Conservation (phyloP, 2,113 vertebrate species). For the Physeter macrocephalus region DNA sequence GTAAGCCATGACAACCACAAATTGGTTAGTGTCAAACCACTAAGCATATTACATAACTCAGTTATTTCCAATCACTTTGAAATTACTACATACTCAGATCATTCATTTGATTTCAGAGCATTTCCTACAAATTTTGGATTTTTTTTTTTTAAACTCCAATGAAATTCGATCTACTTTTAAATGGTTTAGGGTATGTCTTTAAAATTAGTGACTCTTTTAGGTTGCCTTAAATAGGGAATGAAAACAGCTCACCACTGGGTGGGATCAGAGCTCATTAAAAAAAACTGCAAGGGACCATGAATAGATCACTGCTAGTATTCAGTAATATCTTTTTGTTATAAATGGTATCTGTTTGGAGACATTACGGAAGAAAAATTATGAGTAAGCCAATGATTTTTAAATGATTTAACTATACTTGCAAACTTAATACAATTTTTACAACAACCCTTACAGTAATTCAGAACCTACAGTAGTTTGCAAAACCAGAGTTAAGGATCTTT, state of each 20-base stretch:
- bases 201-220: not conserved
- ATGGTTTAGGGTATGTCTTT: not conserved
- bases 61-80: not conserved
- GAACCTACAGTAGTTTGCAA: not conserved
- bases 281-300: not conserved
- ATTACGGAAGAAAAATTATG: not conserved
- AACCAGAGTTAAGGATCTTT: not conserved
- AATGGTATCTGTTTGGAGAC: not conserved
- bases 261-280: not conserved
- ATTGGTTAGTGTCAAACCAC: not conserved
- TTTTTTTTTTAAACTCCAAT: not conserved
- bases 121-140: not conserved
- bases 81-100: not conserved
- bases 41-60: not conserved
- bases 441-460: not conserved
- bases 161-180: not conserved
- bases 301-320: not conserved
- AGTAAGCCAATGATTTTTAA: not conserved
- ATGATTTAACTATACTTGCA: not conserved
- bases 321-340: not conserved
- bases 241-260: not conserved
- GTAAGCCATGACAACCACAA: not conserved
- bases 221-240: not conserved
- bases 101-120: not conserved
- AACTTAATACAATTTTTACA: not conserved